Conservation (phyloP, 2,797 vertebrate genomes). For the Halcyon smyrnensis region DNA sequence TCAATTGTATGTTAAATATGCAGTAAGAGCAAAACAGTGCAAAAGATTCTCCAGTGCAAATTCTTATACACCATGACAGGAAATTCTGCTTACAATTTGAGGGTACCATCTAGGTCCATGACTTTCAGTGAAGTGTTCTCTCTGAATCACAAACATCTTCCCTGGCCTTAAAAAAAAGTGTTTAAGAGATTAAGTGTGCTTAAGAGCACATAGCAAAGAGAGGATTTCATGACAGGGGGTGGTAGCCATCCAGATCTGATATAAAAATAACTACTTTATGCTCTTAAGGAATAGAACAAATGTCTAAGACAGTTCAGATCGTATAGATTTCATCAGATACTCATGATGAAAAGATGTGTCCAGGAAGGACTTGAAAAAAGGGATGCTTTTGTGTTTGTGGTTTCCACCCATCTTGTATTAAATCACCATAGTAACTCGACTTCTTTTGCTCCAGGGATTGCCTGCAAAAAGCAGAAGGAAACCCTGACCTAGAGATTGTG, state of each 20-base stretch:
- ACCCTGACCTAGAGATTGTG: neutral
- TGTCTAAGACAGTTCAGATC: neutral
- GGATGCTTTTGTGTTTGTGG: neutral
- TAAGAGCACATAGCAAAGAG: neutral
- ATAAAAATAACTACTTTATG: neutral
- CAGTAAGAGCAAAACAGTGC: neutral
- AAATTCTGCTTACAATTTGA: neutral
- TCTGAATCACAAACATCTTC: neutral
- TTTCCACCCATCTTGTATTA: neutral
- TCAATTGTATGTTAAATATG: neutral
- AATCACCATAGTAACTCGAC: neutral
- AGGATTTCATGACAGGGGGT: neutral
- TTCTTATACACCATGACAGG: neutral
- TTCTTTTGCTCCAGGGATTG: neutral
- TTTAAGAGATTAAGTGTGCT: neutral
- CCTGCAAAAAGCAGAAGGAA: neutral
- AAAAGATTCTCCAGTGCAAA: neutral
- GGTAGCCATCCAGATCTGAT: neutral
- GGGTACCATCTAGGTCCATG: neutral
- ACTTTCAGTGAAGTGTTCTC: neutral
- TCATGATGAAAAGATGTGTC: neutral
- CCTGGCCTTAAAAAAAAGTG: neutral
- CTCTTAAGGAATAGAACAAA: neutral
- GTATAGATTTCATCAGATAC: neutral
- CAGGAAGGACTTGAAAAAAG: neutral